A percentile compares a stretch with the other conserved stretches of the same genome.
These are phyloP conservation scores for Capitulum mitella DNA, from an alignment of 2,888 invertebrate species.

Conservation along the genomic window DNA sequence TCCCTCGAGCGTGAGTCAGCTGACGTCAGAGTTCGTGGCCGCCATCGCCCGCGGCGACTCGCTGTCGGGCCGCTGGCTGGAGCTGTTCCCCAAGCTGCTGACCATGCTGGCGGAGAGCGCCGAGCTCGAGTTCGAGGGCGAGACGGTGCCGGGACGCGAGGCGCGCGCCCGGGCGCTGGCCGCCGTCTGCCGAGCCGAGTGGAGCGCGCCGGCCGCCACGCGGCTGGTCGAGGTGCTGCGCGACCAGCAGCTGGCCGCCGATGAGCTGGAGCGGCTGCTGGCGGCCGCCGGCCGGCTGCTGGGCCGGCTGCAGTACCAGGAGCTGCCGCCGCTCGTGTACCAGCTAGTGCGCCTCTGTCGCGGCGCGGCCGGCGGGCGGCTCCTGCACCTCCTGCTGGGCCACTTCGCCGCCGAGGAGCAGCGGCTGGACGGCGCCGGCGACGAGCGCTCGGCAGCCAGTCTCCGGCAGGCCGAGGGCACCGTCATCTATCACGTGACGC, in stretches of 20 bases:
- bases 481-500: slow-evolving; percentile 35
- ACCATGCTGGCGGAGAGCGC: slow-evolving; percentile 27
- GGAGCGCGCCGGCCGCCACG: slow-evolving; percentile 31
- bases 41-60: background rate
- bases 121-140: slow-evolving; percentile 29
- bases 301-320: background rate
- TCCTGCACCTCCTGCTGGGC: background rate
- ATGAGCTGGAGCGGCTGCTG: background rate
- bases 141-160: slow-evolving; percentile 30
- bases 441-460: background rate
- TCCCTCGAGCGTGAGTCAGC: background rate
- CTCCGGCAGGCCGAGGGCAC: slow-evolving; percentile 33
- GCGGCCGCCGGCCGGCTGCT: background rate
- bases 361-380: background rate
- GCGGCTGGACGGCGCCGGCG: too few species aligned
- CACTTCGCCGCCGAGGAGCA: background rate
- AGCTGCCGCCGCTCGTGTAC: slow-evolving; percentile 13
- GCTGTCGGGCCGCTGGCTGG: slow-evolving; percentile 30
- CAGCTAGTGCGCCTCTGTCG: slow-evolving; percentile 8
- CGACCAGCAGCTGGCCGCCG: background rate
- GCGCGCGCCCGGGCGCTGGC: slow-evolving; percentile 30
- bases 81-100: slow-evolving; percentile 32
- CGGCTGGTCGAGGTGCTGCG: slow-evolving; percentile 31
- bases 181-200: slow-evolving; percentile 29
- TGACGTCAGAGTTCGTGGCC: background rate